These are phyloP conservation scores for Maniola jurtina DNA, from an alignment of 1,140 invertebrate species.

Conservation along the genomic window DNA sequence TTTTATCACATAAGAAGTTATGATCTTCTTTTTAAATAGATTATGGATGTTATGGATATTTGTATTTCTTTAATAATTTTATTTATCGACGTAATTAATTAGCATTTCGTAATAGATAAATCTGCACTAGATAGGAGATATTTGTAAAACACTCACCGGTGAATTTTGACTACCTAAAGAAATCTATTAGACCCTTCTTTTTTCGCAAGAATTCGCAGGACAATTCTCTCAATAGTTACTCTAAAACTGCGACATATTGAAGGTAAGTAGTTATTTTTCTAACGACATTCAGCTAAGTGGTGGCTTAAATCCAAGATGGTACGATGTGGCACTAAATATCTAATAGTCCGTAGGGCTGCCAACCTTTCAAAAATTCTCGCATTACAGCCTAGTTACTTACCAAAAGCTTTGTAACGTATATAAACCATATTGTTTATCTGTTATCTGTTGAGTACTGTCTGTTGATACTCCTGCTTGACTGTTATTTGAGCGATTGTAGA, in stretches of 20 bases:
- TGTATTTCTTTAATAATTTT: not conserved
- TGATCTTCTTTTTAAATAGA: not conserved
- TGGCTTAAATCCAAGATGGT: conserved; percentile 72
- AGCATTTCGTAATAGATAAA: no score
- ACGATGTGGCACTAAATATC: conserved; percentile 73
- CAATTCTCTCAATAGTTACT: not conserved
- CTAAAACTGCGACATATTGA: conserved; percentile 47
- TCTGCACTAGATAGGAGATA: no score
- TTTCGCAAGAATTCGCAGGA: not conserved
- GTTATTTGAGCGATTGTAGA: no score
- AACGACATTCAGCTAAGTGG: conserved; percentile 58
- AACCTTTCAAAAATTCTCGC: not conserved
- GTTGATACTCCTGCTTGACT: no score
- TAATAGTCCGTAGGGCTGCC: conserved; percentile 36
- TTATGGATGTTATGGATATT: no score
- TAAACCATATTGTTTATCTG: no score
- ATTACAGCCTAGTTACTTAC: not conserved
- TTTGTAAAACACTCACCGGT: no score
- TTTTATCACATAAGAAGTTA: not conserved
- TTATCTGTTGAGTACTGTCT: no score
- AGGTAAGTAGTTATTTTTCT: conserved; percentile 41
- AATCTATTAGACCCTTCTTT: no score
- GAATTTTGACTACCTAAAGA: no score
- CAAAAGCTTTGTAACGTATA: no score
- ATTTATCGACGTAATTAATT: no score